Base-by-base conservation (phyloP, 1,140 invertebrate species). In the Lucilia sericata region DNA sequence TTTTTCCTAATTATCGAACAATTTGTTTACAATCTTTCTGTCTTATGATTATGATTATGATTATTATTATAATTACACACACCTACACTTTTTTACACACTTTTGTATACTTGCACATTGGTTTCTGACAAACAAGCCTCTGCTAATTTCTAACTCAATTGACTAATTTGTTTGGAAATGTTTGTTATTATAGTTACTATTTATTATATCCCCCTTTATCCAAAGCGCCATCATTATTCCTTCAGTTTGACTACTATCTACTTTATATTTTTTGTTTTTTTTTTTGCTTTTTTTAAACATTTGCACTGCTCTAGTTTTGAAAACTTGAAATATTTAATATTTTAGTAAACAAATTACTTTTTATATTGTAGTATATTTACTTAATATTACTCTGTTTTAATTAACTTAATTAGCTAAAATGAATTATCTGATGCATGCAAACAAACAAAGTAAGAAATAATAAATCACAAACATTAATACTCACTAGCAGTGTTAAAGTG, bases 21-120 rank as follows among this genome's bases (percentile, higher is more conserved):
- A 70, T 70, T 60, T 70, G n/a, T 70, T 70, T 25, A 25, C n/a
- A 60, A 60, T 70, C 65, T 70, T 70, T 70, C 19, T 70, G 55
- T 60, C 55, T 60, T 60, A 60, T 60, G 17, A 60, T 70, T 70
- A 21, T 70, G 8, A 70, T 19, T 70, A 60, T 70, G 25, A 21
- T 70, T 2, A 70, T 19, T 70, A 70, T 70, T 70, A 70, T 21
- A 12, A 55, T 55, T 17, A 70, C 19, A 70, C n/a, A 70, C 65
- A 70, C 5, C 65, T 70, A 70, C 65, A 70, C 65, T 70, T 70
- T 21, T 21, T 70, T 30, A 70, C 65, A 70, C 65, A 70, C 65
- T 70, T 55, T 70, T 70, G 65, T 70, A 70, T 21, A 70, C 65
- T 70, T 70, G 65, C 65, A 70, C 65, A 70, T 21, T 70, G 65